These are phyloP conservation scores for Mongoloraphidia duomilia DNA, from an alignment of 2,888 invertebrate genomes.

Conservation along the genomic window DNA sequence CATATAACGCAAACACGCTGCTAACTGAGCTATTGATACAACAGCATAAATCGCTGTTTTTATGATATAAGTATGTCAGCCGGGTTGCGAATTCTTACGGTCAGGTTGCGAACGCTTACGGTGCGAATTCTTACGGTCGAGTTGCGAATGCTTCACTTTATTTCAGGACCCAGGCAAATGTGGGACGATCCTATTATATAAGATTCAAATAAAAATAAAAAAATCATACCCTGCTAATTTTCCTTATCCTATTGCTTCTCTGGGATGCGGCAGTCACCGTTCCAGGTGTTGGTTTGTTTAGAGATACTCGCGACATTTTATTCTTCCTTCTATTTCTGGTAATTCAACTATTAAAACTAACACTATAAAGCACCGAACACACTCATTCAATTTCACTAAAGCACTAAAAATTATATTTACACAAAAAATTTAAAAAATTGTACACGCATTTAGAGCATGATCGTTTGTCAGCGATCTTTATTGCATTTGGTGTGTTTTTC, in stretches of 20 bases:
- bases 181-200: too few species aligned
- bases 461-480: not conserved
- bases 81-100: too few species aligned
- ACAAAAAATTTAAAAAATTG: not conserved
- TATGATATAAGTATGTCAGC: too few species aligned
- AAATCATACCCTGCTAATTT: slow-evolving; percentile 4
- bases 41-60: too few species aligned
- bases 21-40: too few species aligned
- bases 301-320: slow-evolving; percentile 5
- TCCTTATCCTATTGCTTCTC: slow-evolving; percentile 1
- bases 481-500: not conserved
- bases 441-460: not conserved
- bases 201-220: not conserved
- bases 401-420: not conserved
- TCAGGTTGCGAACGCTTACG: too few species aligned
- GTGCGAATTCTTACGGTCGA: too few species aligned
- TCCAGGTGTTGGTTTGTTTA: slow-evolving; percentile 1
- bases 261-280: too few species aligned
- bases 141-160: too few species aligned
- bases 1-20: too few species aligned
- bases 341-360: not conserved
- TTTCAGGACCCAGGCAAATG: too few species aligned
- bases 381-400: not conserved
- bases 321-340: not conserved
- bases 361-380: not conserved